Evolutionary conservation across 92 coral and sea anemone species (phyloP), one percentile per base, ranked within the genome.

Genomic region (Umimayanthus kanabou): DNA sequence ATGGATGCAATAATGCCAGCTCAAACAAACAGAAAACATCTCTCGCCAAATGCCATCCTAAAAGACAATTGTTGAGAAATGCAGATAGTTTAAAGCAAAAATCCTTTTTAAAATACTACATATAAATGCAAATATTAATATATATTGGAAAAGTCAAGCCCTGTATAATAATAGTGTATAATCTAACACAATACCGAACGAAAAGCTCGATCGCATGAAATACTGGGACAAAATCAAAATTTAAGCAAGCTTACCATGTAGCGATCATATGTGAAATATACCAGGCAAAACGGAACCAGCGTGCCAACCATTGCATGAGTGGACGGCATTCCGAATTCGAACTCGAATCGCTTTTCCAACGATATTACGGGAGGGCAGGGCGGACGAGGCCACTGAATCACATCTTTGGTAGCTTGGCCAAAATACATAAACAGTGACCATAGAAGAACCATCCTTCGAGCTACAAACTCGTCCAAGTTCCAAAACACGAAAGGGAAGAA

Each of bases 261-360:
- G 29, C 98, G 96, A 77, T 94, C 99, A 87, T 95, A 91, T 64
- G 95, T 94, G 82, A 94, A 97, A 76, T 94, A 97, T 39, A 97
- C 98, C 75, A 97, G 82, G 26, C 91, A 87, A 85, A 97, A 96
- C 43, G 99, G 99, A 4, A 97, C 90, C 0, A 97, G 85, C 5
- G 95, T 88, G 28, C 99, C 99, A 18, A 95, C 96, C 96, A 97
- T 97, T 0, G 99, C 99, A 84, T 97, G 99, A 0, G 99, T 95
- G 0, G 97, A 94, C 4, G 99, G 99, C 97, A 95, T 95, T 9
- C 98, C 98, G 64, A 95, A 97, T 85, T 97, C 99, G 43, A 89
- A 86, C 73, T 92, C 93, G 81, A 92, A 97, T 4, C 96, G 94
- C 45, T 92, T 95, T 79, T 97, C 99, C 25, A 95, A 94, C 13